Conservation (phyloP, 2,888 invertebrate genomes). For the Drosophila emarginata region DNA sequence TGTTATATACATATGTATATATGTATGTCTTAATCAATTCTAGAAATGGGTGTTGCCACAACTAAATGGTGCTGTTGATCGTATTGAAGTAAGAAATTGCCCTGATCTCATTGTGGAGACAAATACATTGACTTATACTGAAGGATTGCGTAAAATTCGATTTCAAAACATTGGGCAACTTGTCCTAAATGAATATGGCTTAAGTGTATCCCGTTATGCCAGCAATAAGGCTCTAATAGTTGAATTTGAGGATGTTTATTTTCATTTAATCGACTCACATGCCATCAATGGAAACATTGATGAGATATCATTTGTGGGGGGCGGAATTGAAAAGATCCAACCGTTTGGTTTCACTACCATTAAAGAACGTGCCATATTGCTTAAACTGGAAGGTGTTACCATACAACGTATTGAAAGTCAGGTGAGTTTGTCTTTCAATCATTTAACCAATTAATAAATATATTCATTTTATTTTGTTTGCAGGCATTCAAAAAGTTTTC, state of each 20-base stretch:
- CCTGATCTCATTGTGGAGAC: conserved; percentile 84
- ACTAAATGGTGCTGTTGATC: conserved; percentile 81
- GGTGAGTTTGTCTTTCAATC: conserved; percentile 67
- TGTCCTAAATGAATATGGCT: conserved; percentile 85
- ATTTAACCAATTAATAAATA: too few species aligned
- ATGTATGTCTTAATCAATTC: neutral
- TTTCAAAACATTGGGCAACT: conserved; percentile 86
- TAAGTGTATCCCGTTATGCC: conserved; percentile 85
- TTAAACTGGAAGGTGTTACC: conserved; percentile 86
- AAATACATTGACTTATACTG: conserved; percentile 85
- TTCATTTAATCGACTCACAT: conserved; percentile 84
- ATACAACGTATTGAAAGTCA: conserved; percentile 85
- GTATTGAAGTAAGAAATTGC: conserved; percentile 88
- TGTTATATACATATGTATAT: too few species aligned
- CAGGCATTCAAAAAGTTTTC: conserved; percentile 91
- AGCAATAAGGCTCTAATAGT: conserved; percentile 79
- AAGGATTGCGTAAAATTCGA: conserved; percentile 86
- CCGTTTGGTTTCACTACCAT: conserved; percentile 91
- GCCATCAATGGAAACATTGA: conserved; percentile 89
- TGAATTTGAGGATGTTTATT: conserved; percentile 82
- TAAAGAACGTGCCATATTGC: conserved; percentile 85
- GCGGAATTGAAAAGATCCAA: conserved; percentile 85
- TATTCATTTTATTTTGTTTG: conserved; percentile 12
- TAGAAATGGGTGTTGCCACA: conserved; percentile 85
- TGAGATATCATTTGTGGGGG: conserved; percentile 86